phyloP scores from a whole-genome alignment of 2,888 invertebrate genomes.

The Drosophila cyrtoloma region DNA sequence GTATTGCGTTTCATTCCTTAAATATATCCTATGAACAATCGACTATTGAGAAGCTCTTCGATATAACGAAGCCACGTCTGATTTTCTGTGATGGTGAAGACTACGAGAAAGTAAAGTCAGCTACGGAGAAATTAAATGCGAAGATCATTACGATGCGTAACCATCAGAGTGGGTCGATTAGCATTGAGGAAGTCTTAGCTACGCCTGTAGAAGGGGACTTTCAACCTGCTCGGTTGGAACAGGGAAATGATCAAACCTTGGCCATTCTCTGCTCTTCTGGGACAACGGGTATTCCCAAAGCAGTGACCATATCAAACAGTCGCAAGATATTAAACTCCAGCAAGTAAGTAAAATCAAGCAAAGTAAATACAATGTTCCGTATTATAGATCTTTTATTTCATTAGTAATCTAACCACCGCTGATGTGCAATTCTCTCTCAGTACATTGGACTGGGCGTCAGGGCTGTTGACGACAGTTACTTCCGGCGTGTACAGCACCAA shows the following conservation, averaged over 20 bases:
- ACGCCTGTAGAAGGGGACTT: constrained; percentile 47
- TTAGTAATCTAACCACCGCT: no score
- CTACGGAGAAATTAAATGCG: constrained; percentile 26
- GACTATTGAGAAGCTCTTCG: constrained; percentile 39
- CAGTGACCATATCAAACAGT: constrained; percentile 65
- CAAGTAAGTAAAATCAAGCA: no score
- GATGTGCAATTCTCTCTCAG: background rate
- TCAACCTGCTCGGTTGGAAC: constrained; percentile 57
- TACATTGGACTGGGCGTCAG: background rate
- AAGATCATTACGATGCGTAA: constrained; percentile 67
- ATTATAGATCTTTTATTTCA: constrained; percentile 1
- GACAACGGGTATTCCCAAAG: constrained; percentile 81
- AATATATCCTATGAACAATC: no score
- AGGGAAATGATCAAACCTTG: constrained; percentile 72
- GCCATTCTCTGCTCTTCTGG: constrained; percentile 83
- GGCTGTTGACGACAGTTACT: background rate
- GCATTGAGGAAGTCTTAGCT: constrained; percentile 46
- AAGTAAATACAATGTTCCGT: no score
- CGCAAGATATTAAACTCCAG: constrained; percentile 2
- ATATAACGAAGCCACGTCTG: constrained; percentile 65
- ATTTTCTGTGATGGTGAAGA: constrained; percentile 73
- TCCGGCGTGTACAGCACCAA: background rate
- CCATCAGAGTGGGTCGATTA: constrained; percentile 34
- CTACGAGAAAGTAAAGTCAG: constrained; percentile 50
- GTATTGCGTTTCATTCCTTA: constrained; percentile 28